Evolutionary conservation across 2,888 invertebrate genomes (phyloP).

Genomic region (Leptopterna dolabrata): DNA sequence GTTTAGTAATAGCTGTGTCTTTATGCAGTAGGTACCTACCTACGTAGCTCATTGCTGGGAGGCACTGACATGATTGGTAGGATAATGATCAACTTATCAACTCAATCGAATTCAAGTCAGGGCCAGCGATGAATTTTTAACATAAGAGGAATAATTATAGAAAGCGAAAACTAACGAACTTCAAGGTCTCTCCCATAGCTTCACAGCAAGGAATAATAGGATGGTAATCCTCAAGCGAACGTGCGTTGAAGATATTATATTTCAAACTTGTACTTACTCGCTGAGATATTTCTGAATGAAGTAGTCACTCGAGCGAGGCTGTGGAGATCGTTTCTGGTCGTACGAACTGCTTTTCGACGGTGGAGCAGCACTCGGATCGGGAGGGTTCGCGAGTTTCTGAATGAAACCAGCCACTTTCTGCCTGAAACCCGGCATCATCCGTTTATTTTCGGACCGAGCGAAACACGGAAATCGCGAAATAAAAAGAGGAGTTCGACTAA

Average conservation of each 20-base stretch:
- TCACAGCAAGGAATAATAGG: neutral
- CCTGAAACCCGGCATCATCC: conserved; percentile 75
- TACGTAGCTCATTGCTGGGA: no score
- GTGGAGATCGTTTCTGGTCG: conserved; percentile 48
- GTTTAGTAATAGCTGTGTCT: no score
- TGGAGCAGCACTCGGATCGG: conserved; percentile 65
- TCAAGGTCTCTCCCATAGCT: neutral
- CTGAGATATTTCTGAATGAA: conserved; percentile 78
- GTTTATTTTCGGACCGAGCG: neutral
- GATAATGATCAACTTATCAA: no score
- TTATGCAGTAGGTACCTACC: no score
- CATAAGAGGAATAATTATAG: neutral
- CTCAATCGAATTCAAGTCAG: neutral
- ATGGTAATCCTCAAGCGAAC: neutral
- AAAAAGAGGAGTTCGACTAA: neutral
- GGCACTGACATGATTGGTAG: no score
- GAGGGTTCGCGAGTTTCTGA: conserved; percentile 77
- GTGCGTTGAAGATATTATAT: neutral
- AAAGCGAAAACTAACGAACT: neutral
- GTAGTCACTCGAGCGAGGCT: conserved; percentile 68
- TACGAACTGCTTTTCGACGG: conserved; percentile 21
- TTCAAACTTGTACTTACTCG: conserved; percentile 70
- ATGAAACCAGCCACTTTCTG: conserved; percentile 80
- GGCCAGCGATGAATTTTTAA: neutral
- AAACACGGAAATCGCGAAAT: neutral